Conservation (phyloP, 2,888 invertebrate genomes). For the Tridacna crocea region DNA sequence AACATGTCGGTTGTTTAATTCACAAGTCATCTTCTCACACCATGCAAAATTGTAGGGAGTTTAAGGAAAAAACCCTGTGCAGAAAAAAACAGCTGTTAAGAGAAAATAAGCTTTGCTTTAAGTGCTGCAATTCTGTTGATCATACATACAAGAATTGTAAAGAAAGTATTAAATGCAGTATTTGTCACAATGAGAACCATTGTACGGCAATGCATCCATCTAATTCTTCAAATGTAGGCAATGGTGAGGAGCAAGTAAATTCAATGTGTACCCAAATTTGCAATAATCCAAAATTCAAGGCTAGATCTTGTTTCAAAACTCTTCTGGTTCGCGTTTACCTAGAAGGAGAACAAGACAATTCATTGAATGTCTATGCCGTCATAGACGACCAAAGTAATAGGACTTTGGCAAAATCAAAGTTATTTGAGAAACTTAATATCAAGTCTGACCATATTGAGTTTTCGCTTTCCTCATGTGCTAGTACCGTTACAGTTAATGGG, state of each 20-base stretch:
- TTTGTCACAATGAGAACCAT: constrained; percentile 16
- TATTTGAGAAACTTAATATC: constrained; percentile 32
- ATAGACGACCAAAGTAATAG: constrained; percentile 51
- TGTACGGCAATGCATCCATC: constrained; percentile 21
- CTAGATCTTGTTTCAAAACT: constrained; percentile 45
- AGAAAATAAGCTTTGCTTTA: too few species aligned
- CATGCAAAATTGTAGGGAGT: too few species aligned
- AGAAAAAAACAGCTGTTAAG: too few species aligned
- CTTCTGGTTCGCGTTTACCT: constrained; percentile 34
- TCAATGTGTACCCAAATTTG: constrained; percentile 37
- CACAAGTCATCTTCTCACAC: too few species aligned
- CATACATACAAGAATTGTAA: too few species aligned
- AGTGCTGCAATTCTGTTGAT: too few species aligned
- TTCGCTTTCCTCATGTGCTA: constrained; percentile 27
- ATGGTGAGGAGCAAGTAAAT: constrained; percentile 1
- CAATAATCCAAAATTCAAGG: background rate
- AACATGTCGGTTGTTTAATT: too few species aligned
- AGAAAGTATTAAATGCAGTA: constrained; percentile 12
- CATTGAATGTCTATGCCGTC: constrained; percentile 34
- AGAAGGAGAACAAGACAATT: constrained; percentile 3
- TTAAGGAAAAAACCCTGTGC: too few species aligned
- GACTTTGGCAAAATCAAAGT: constrained; percentile 22
- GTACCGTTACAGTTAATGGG: background rate
- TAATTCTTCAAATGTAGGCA: background rate
- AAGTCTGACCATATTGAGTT: background rate